These are phyloP conservation scores for Alitta virens DNA, from an alignment of 2,888 invertebrate species.

Conservation along the genomic window DNA sequence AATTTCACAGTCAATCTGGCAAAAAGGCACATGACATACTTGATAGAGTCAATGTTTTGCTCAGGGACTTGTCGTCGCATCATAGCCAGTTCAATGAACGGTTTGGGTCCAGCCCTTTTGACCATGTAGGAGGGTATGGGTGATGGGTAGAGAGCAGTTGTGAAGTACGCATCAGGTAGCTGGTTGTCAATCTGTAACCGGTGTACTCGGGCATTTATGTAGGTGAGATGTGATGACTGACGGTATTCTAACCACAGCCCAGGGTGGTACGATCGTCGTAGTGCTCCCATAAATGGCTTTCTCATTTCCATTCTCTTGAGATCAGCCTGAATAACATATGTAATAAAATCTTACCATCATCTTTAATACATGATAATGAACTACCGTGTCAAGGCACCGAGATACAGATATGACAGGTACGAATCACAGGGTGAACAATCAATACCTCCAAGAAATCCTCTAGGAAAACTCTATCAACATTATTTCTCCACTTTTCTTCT, in stretches of 20 bases:
- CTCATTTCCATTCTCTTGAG: slow-evolving; percentile 83
- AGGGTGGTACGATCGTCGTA: slow-evolving; percentile 72
- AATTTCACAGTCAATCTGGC: too few species aligned
- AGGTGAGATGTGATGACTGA: slow-evolving; percentile 69
- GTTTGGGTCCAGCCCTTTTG: slow-evolving; percentile 62
- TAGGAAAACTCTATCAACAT: slow-evolving; percentile 70
- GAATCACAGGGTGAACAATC: too few species aligned
- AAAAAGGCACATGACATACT: slow-evolving; percentile 43
- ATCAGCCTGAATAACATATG: slow-evolving; percentile 65
- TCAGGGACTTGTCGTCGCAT: slow-evolving; percentile 52
- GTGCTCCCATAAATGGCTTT: slow-evolving; percentile 78
- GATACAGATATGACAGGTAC: too few species aligned
- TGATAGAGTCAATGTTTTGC: slow-evolving; percentile 51
- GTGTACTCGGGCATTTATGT: slow-evolving; percentile 70
- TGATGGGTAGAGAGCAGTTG: slow-evolving; percentile 67
- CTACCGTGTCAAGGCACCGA: too few species aligned
- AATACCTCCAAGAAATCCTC: slow-evolving; percentile 71
- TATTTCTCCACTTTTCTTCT: slow-evolving; percentile 74
- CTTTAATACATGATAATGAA: too few species aligned
- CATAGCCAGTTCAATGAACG: slow-evolving; percentile 62
- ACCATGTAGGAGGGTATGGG: slow-evolving; percentile 60
- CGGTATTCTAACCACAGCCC: slow-evolving; percentile 74
- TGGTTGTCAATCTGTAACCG: slow-evolving; percentile 74
- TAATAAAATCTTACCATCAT: too few species aligned
- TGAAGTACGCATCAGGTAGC: slow-evolving; percentile 69